Percentiles rank a stretch among this genome's conserved stretches.
Evolutionary conservation across 92 coral and sea anemone species (phyloP).

Genomic region (Porites lobata): DNA sequence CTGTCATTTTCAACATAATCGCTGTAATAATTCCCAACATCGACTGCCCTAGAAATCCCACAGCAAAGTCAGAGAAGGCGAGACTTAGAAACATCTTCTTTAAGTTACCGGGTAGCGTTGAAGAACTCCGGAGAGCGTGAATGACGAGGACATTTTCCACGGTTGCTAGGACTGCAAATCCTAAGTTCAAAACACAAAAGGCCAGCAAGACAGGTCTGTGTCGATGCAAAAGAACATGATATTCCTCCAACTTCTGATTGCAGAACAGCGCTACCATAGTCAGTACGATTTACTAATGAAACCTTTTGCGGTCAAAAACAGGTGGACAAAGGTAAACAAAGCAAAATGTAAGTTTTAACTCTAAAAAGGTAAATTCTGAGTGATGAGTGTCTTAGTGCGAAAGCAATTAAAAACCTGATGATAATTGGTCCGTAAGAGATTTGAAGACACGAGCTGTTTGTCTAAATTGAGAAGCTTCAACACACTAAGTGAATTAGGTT

Average conservation of each 20-base stretch:
- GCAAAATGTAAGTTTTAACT: too few species aligned
- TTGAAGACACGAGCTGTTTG: too few species aligned
- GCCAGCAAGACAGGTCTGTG: not conserved
- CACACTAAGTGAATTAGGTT: too few species aligned
- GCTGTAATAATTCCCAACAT: constrained; percentile 18
- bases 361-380: too few species aligned
- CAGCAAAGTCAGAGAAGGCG: constrained; percentile 34
- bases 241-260: not conserved
- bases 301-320: too few species aligned
- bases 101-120: constrained; percentile 36
- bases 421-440: too few species aligned
- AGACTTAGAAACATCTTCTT: constrained; percentile 32
- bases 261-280: not conserved
- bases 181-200: constrained; percentile 19
- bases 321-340: too few species aligned
- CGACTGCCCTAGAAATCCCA: constrained; percentile 34
- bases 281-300: not conserved
- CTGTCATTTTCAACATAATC: not conserved
- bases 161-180: constrained; percentile 19
- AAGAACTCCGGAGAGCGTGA: constrained; percentile 19
- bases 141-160: constrained; percentile 34
- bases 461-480: too few species aligned
- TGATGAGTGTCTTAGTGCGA: too few species aligned
- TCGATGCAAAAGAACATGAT: not conserved
- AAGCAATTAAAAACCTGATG: too few species aligned